Conservation (phyloP, 2,113 vertebrate species). For the Tretioscincus oriximinensis region DNA sequence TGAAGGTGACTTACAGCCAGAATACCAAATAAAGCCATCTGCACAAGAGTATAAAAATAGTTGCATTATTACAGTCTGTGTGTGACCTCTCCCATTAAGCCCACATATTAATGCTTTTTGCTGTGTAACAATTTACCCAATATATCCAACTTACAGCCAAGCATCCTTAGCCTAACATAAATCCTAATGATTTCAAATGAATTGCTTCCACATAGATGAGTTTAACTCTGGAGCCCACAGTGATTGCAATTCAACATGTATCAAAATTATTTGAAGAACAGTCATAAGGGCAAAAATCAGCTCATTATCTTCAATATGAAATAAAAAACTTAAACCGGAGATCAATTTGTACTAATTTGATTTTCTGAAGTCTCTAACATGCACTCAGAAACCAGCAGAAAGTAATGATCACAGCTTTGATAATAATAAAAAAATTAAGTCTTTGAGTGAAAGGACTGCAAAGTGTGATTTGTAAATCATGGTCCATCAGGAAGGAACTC, state of each 20-base stretch:
- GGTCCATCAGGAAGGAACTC: neutral
- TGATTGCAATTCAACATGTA: neutral
- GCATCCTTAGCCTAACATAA: neutral
- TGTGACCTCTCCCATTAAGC: neutral
- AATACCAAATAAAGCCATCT: neutral
- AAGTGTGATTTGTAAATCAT: neutral
- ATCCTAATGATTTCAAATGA: constrained; percentile 1
- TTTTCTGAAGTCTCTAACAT: neutral
- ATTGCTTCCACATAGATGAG: neutral
- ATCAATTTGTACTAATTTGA: constrained; percentile 14
- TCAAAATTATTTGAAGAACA: constrained; percentile 3
- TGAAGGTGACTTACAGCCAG: neutral
- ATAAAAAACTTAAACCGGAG: neutral
- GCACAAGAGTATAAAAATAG: neutral
- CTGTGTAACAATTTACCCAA: neutral
- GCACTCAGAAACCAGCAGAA: neutral
- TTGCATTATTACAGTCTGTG: neutral
- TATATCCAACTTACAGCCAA: neutral
- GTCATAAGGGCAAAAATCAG: neutral
- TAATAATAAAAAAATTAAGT: neutral
- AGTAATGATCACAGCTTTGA: neutral
- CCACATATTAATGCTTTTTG: neutral
- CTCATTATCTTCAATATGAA: neutral
- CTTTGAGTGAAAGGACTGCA: neutral
- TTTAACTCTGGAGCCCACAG: neutral